Evolutionary conservation across 2,797 vertebrate species (phyloP).

Genomic region (Phrynocephalus guinanensis): DNA sequence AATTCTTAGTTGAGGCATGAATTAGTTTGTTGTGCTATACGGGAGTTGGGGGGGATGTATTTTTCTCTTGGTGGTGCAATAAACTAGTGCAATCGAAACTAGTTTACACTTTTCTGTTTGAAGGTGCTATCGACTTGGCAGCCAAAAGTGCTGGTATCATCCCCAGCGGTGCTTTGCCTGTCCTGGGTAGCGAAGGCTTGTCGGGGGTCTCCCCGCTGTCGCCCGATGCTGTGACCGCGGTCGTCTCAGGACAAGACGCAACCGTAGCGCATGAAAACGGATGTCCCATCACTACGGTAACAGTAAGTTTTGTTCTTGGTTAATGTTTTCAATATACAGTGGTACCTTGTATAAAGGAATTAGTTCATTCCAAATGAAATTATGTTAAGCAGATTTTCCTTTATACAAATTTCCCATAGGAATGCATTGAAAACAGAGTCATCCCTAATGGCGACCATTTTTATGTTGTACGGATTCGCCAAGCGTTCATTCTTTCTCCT

Average conservation of each 20-base stretch:
- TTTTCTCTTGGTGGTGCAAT: background rate
- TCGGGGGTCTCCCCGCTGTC: conserved; percentile 75
- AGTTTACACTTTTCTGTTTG: background rate
- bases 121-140: conserved; percentile 95
- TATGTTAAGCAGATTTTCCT: too few species aligned
- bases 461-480: background rate
- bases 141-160: conserved; percentile 98
- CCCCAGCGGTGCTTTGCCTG: conserved; percentile 85
- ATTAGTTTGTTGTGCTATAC: background rate
- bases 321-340: background rate
- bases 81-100: background rate
- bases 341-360: too few species aligned
- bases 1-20: background rate
- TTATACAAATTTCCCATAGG: too few species aligned
- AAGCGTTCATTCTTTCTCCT: rapidly evolving
- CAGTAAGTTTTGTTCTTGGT: conserved; percentile 76
- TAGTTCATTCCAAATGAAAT: too few species aligned
- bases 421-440: too few species aligned
- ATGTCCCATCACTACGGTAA: conserved; percentile 70
- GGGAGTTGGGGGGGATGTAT: background rate
- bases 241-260: conserved; percentile 67
- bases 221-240: conserved; percentile 64
- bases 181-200: conserved; percentile 79
- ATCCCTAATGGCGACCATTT: too few species aligned
- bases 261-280: conserved; percentile 71